phyloP scores from a whole-genome alignment of 2,888 invertebrate genomes.

The Parapristionchus giblindavisi region DNA sequence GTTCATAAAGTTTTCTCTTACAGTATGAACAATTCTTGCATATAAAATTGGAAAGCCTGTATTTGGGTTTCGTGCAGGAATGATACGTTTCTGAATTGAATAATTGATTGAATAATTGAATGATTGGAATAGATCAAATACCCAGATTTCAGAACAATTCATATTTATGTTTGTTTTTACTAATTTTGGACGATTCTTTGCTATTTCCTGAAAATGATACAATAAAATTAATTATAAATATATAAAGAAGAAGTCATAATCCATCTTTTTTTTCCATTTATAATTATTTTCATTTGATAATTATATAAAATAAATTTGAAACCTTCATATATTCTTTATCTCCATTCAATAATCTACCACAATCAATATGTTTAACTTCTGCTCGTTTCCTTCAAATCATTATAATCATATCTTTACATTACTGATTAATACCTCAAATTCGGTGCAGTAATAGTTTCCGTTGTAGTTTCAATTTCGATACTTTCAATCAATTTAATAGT shows the following conservation, averaged over 20 bases:
- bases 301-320: not conserved
- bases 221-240: not conserved
- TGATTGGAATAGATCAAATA: not conserved
- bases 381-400: not conserved
- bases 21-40: constrained; percentile 5
- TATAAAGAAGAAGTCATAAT: not conserved
- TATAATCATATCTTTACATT: no score
- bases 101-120: not conserved
- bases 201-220: not conserved
- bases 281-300: not conserved
- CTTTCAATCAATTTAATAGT: no score
- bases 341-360: not conserved
- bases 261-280: not conserved
- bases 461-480: no score
- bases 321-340: constrained; percentile 23
- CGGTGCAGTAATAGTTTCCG: no score
- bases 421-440: no score
- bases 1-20: not conserved
- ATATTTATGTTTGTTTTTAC: no score
- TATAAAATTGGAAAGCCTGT: constrained; percentile 7
- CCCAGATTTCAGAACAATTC: not conserved
- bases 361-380: constrained; percentile 1
- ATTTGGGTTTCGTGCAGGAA: constrained; percentile 5
- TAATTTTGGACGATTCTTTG: not conserved
- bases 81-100: constrained; percentile 4